Conservation (phyloP, 2,888 invertebrate genomes). For the Crepidodera aurea region DNA sequence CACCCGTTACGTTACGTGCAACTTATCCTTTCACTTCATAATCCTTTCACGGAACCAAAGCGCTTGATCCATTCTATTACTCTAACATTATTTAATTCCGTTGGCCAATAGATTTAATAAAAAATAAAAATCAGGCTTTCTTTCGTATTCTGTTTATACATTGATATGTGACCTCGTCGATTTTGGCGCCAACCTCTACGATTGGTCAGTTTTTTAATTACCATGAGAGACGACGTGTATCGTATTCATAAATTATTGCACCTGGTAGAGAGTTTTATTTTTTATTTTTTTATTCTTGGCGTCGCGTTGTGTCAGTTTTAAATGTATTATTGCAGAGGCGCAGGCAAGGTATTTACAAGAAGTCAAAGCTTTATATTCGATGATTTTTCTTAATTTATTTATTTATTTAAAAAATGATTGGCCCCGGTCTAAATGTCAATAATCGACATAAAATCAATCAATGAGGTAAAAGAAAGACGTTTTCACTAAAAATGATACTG, state of each 20-base stretch:
- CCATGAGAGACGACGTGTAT: constrained; percentile 24
- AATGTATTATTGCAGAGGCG: neutral
- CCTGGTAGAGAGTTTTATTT: constrained; percentile 24
- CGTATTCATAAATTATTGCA: constrained; percentile 33
- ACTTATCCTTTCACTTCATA: neutral
- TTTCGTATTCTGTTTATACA: constrained; percentile 30
- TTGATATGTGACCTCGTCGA: constrained; percentile 45
- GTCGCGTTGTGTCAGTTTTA: neutral
- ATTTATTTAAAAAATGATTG: too few relatives aligned
- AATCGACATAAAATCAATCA: too few relatives aligned
- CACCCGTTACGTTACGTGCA: neutral
- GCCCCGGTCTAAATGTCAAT: too few relatives aligned
- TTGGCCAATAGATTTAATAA: neutral
- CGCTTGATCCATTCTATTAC: neutral
- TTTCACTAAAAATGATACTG: too few relatives aligned
- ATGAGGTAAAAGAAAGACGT: too few relatives aligned
- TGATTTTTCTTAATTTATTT: too few relatives aligned
- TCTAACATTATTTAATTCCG: neutral
- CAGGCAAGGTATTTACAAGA: too few relatives aligned
- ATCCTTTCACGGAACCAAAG: neutral
- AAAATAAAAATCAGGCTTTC: neutral
- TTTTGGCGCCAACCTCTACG: constrained; percentile 40
- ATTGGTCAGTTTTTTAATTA: constrained; percentile 40
- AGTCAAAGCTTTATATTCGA: too few relatives aligned
- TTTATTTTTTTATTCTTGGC: constrained; percentile 5